Percentiles rank a stretch among this genome's conserved stretches.
Conservation (phyloP, 2,888 invertebrate genomes). For the Pterostichus niger region DNA sequence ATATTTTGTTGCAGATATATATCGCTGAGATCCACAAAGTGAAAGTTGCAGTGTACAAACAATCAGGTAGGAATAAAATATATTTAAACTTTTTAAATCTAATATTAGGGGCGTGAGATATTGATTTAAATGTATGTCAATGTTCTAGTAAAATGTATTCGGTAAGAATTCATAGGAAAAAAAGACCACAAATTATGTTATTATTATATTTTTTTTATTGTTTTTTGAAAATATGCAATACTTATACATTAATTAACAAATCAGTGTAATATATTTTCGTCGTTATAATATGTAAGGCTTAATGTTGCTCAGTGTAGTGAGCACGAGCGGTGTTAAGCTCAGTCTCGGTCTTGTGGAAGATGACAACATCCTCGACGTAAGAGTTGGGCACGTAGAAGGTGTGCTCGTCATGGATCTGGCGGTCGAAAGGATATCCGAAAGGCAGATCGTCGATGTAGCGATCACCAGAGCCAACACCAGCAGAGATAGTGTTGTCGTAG, state of each 20-base stretch:
- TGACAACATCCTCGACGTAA: constrained; percentile 82
- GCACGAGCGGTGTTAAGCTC: constrained; percentile 70
- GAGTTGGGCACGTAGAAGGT: constrained; percentile 84
- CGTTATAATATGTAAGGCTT: not conserved
- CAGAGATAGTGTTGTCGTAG: constrained; percentile 78
- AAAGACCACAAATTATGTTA: not conserved
- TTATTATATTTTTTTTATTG: not conserved
- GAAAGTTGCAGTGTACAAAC: not conserved
- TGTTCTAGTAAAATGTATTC: not conserved
- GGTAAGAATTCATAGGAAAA: not conserved
- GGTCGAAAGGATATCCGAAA: constrained; percentile 88
- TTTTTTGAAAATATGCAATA: not conserved
- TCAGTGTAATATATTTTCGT: not conserved
- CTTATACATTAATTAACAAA: not conserved
- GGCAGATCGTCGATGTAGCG: constrained; percentile 81
- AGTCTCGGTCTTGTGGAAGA: constrained; percentile 81
- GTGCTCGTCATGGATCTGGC: constrained; percentile 79
- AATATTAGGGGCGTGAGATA: no score
- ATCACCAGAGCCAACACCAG: constrained; percentile 80
- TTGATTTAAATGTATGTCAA: not conserved
- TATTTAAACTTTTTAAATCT: no score
- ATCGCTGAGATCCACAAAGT: not conserved
- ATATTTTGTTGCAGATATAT: not conserved
- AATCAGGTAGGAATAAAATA: not conserved
- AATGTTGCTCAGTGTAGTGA: constrained; percentile 36